Evolutionary conservation across 2,113 vertebrate species (phyloP).

Genomic region (Pipa parva): DNA sequence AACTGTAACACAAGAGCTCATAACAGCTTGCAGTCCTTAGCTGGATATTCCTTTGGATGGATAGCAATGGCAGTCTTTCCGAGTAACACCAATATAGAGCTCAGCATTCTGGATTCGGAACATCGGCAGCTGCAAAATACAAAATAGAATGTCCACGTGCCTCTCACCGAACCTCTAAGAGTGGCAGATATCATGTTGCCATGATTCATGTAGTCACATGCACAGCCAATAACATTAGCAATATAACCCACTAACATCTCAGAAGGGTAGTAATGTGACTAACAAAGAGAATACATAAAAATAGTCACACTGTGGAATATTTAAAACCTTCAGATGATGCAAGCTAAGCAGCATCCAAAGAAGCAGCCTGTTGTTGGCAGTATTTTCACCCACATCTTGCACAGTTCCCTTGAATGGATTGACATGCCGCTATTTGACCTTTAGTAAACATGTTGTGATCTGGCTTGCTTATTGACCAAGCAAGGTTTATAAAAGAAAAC

Average conservation of each 20-base stretch:
- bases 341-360: not conserved
- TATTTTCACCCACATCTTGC: not conserved
- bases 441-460: not conserved
- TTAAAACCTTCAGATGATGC: not conserved
- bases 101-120: conserved; percentile 6
- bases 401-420: not conserved
- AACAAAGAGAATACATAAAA: not conserved
- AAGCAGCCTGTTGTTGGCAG: not conserved
- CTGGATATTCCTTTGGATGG: not conserved
- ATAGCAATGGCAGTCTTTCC: not conserved
- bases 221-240: not conserved
- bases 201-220: conserved; percentile 33
- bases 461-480: not conserved
- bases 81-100: not conserved
- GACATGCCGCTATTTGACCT: not conserved
- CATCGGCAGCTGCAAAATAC: conserved; percentile 21
- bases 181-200: conserved; percentile 29
- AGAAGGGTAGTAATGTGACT: not conserved
- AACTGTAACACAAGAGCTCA: not conserved
- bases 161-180: conserved; percentile 11
- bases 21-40: not conserved
- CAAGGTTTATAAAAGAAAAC: no score
- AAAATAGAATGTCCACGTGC: conserved; percentile 36
- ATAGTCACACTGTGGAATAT: not conserved
- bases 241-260: not conserved